Percentiles rank a stretch among this genome's conserved stretches.
phyloP scores from a whole-genome alignment of 2,113 vertebrate genomes.

The Albula goreensis region DNA sequence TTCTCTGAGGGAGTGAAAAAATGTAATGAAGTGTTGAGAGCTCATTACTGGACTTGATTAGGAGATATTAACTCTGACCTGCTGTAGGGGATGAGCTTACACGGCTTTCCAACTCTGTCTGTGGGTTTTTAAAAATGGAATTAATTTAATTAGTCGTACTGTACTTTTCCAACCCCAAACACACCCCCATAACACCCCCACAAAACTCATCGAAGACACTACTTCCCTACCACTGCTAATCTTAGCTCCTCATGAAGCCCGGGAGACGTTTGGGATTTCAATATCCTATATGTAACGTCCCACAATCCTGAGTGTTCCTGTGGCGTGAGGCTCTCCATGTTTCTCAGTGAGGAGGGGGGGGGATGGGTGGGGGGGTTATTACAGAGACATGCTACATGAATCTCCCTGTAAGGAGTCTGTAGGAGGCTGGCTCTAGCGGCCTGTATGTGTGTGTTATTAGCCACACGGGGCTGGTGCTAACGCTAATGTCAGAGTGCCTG shows the following conservation, averaged over 20 bases:
- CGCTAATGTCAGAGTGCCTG: background rate
- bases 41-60: background rate
- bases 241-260: background rate
- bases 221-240: background rate
- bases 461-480: background rate
- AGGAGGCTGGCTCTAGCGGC: background rate
- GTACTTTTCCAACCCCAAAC: background rate
- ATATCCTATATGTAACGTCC: background rate
- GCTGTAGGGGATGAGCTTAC: background rate
- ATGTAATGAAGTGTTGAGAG: background rate
- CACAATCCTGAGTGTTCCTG: background rate
- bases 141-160: background rate
- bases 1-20: background rate
- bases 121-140: background rate
- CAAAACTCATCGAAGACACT: background rate
- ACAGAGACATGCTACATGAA: background rate
- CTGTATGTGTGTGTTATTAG: background rate
- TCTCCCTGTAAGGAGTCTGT: background rate
- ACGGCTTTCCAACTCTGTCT: background rate
- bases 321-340: background rate
- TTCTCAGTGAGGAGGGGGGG: too few species aligned
- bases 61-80: conserved; percentile 3
- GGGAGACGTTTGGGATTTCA: background rate
- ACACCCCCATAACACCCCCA: too few species aligned
- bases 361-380: background rate